Evolutionary conservation across 2,113 vertebrate species (phyloP), one percentile per base, ranked within the genome.

Genomic region (Mustela lutreola): DNA sequence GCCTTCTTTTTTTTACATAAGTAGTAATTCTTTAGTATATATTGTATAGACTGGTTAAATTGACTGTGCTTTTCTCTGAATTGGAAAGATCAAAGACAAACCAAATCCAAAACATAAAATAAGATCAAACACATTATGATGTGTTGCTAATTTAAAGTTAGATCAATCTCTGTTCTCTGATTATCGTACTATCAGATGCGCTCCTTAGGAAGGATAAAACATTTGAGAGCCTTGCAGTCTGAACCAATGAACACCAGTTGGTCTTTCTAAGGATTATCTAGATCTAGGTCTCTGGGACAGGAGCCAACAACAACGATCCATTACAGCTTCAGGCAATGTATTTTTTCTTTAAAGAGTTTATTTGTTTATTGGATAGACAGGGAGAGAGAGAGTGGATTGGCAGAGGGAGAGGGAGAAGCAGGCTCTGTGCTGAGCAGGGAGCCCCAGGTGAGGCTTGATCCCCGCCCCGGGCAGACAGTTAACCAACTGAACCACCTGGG

Each of bases 71-170:
- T 16, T 26, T 71, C 31, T 81, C 62, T 96, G n/a, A 79, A 91
- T 42, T 45, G 24, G 24, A 36, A 97, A 60, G 2, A 78, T 63
- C 9, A 71, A 84, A 42, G 7, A 50, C 1, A 19, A 71, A 82
- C 12, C 60, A 92, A 95, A 84, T 36, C 22, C 16, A 11, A 42
- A 67, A 92, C 76, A 93, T 4, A 26, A 24, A 0, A 18, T 6
- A 80, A 86, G 9, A 2, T 58, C 1, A 93, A 94, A 48, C 2
- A 94, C 33, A 62, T 9, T 26, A 21, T 53, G 7, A 84, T 82
- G 87, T 2, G 22, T 94, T 97, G 5, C 24, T 94, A 92, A 84
- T 73, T 97, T 89, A 97, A 98, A 97, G 0, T 92, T 90, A 79
- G 60, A 39, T 11, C 21, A 42, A 12, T 75, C 89, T 80, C 71